Evolutionary conservation across 1,140 invertebrate species (phyloP).

Genomic region (Macrobrachium nipponense): DNA sequence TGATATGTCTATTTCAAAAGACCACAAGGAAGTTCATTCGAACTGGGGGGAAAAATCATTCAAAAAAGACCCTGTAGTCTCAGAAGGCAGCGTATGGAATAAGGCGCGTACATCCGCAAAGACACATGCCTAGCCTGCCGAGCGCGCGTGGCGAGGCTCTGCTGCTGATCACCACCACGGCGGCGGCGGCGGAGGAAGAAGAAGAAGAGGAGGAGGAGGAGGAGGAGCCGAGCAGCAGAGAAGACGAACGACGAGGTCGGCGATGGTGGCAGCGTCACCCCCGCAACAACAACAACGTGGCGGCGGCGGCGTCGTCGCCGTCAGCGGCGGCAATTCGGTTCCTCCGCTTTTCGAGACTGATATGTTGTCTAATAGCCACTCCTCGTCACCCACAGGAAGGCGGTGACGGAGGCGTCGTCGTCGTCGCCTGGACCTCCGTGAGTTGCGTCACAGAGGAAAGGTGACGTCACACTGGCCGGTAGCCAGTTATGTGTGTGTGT

Average conservation of each 20-base stretch:
- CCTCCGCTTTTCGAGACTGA: neutral
- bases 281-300: conserved; percentile 20
- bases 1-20: too few relatives aligned
- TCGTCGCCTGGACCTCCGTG: conserved; percentile 37
- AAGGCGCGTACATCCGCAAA: too few relatives aligned
- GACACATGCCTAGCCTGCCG: too few relatives aligned
- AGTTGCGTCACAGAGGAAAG: conserved; percentile 42
- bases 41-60: too few relatives aligned
- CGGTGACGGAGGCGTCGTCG: neutral
- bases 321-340: neutral
- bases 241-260: neutral
- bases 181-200: neutral
- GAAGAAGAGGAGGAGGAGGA: too few relatives aligned
- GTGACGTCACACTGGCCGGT: conserved; percentile 42
- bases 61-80: too few relatives aligned
- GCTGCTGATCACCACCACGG: neutral
- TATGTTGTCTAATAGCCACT: neutral
- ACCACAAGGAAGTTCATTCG: too few relatives aligned
- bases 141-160: neutral
- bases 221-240: too few relatives aligned
- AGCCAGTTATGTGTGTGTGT: conserved; percentile 32
- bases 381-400: conserved; percentile 6
- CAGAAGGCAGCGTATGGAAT: too few relatives aligned
- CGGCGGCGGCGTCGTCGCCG: conserved; percentile 12
- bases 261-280: neutral